Conservation (phyloP, 1,140 invertebrate species). For the Drosophila paulistorum region DNA sequence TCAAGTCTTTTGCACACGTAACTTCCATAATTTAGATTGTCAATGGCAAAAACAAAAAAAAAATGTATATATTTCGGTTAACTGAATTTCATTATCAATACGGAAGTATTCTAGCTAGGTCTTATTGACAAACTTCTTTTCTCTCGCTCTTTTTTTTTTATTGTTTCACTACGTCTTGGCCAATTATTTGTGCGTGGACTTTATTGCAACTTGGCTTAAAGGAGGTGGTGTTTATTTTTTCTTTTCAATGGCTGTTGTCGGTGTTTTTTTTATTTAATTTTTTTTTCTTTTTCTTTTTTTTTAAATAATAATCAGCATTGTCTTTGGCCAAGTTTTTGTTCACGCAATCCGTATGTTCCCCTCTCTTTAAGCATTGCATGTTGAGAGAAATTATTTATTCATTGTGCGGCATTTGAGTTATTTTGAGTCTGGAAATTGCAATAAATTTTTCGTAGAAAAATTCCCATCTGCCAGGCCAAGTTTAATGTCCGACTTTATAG, state of each 20-base stretch:
- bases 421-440: conserved; percentile 69
- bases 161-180: too few species aligned
- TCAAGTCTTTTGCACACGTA: not conserved
- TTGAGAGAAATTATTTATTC: conserved; percentile 65
- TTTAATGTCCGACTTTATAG: conserved; percentile 69
- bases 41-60: conserved; percentile 1
- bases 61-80: conserved; percentile 13
- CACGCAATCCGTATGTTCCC: conserved; percentile 53
- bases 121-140: not conserved
- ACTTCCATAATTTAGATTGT: not conserved
- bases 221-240: not conserved
- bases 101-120: conserved; percentile 2
- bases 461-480: conserved; percentile 67
- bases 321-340: conserved; percentile 43
- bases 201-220: not conserved
- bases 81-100: conserved; percentile 26
- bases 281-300: conserved; percentile 24
- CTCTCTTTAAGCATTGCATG: conserved; percentile 59
- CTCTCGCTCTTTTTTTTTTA: too few species aligned
- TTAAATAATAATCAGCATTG: conserved; percentile 10
- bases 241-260: not conserved
- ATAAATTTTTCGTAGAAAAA: conserved; percentile 57
- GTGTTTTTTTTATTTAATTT: too few species aligned
- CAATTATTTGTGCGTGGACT: conserved; percentile 3
- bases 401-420: conserved; percentile 68